Base-by-base conservation (phyloP, 1,140 invertebrate genomes). In the Cephus cinctus region DNA sequence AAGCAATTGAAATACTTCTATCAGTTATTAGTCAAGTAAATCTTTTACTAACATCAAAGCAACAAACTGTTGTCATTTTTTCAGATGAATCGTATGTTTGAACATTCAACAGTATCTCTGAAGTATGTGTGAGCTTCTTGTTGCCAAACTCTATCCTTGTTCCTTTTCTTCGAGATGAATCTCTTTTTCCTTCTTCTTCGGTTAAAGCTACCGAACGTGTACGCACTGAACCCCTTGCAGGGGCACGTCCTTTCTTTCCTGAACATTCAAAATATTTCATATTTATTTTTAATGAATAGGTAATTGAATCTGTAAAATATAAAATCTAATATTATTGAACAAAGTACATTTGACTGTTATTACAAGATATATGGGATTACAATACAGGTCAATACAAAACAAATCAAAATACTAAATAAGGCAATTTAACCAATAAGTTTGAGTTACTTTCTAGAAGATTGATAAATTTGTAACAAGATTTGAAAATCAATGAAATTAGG, bases 221-320 rank as follows among this genome's bases (percentile, higher is more conserved):
- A 20, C 25, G 30, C n/a, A 43, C 30, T 15, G 35, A 16, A 35
- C 15, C 43, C 18, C 40, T 54, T 0, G 23, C 36, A 22, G 32
- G 16, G 0, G 32, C 20, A 20, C 53, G 44, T 55, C 56, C 63
- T 54, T 43, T 44, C 36, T 27, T 47, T 43, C 50, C 64, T 67
- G 27, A 18, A 34, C n/a, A n/a, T n/a, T n/a, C n/a, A n/a, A n/a
- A n/a, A n/a, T n/a, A n/a, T n/a, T n/a, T n/a, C n/a, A n/a, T n/a
- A n/a, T n/a, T n/a, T n/a, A n/a, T n/a, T n/a, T n/a, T n/a, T n/a
- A n/a, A n/a, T n/a, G n/a, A n/a, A n/a, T n/a, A n/a, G n/a, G n/a
- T n/a, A 53, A 56, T 15, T 45, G 34, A 47, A 27, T 27, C n/a
- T 27, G 6, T 8, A 27, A 8, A 27, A 27, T 27, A 27, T 27